These are phyloP conservation scores for Manacus vitellinus DNA, from an alignment of 2,113 vertebrate genomes.

Conservation along the genomic window DNA sequence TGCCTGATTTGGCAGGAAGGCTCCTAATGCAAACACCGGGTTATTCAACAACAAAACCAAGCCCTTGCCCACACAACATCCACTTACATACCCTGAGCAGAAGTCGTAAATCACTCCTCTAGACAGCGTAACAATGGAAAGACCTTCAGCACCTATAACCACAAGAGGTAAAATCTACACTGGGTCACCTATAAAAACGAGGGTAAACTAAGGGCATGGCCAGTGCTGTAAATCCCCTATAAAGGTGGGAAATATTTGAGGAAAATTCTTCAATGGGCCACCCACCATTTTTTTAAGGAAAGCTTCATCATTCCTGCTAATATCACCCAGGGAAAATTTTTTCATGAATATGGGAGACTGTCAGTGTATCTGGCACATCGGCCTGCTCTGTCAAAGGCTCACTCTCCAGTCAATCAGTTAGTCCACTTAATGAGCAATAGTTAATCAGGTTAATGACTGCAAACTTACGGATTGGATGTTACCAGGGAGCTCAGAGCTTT, in stretches of 20 bases:
- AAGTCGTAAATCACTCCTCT: neutral
- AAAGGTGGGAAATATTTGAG: neutral
- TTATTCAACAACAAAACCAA: conserved; percentile 3
- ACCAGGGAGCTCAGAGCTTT: neutral
- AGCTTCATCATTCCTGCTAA: neutral
- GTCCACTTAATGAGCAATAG: neutral
- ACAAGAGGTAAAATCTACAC: neutral
- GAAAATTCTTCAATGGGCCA: neutral
- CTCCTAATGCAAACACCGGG: neutral
- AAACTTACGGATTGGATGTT: neutral
- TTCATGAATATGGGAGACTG: neutral
- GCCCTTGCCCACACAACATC: neutral
- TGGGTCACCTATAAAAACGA: neutral
- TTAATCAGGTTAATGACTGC: neutral
- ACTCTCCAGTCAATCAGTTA: neutral
- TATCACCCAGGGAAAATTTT: neutral
- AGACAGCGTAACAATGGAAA: neutral
- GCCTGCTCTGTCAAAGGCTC: neutral
- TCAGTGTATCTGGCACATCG: neutral
- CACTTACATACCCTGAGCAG: neutral
- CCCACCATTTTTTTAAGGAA: neutral
- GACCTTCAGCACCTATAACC: conserved; percentile 24
- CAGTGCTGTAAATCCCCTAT: neutral
- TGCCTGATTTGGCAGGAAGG: neutral
- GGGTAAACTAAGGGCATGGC: neutral